A percentile compares a stretch with the other conserved stretches of the same genome.
Conservation (phyloP, 2,888 invertebrate genomes). For the Cataglyphis cursor region DNA sequence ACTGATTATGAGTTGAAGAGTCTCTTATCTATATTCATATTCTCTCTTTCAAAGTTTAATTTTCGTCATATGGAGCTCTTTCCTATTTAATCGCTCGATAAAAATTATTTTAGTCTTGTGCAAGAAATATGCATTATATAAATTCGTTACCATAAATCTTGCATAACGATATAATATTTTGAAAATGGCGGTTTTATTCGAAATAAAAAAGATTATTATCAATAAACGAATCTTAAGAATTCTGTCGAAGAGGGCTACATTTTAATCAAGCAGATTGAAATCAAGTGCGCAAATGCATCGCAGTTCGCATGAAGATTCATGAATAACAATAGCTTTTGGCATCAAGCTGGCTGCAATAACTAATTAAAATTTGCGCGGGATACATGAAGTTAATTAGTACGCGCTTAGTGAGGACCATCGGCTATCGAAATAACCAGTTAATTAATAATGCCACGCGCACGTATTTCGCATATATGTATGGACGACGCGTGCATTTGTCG, state of each 20-base stretch:
- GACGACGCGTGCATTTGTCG: conserved; percentile 16
- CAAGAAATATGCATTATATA: background rate
- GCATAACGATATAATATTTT: background rate
- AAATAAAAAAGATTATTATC: background rate
- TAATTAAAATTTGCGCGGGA: conserved; percentile 68
- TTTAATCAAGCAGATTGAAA: background rate
- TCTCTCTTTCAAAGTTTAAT: background rate
- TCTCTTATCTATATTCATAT: background rate
- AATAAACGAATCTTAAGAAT: conserved; percentile 1
- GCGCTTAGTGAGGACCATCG: conserved; percentile 56
- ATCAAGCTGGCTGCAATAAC: conserved; percentile 40
- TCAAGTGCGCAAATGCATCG: conserved; percentile 34
- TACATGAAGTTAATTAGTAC: conserved; percentile 66
- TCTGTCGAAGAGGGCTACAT: background rate
- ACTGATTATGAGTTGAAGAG: background rate
- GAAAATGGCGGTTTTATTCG: background rate
- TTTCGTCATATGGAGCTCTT: background rate
- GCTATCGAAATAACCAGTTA: conserved; percentile 56
- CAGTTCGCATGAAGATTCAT: conserved; percentile 53
- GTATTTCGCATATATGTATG: background rate
- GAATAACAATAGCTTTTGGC: conserved; percentile 59
- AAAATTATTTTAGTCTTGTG: background rate
- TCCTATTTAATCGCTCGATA: background rate
- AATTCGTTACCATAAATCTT: background rate
- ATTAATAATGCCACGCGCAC: conserved; percentile 65